Percentiles rank a stretch among this genome's conserved stretches.
These are phyloP conservation scores for Arrhamphus sclerolepis DNA, from an alignment of 2,797 vertebrate species.

Conservation along the genomic window DNA sequence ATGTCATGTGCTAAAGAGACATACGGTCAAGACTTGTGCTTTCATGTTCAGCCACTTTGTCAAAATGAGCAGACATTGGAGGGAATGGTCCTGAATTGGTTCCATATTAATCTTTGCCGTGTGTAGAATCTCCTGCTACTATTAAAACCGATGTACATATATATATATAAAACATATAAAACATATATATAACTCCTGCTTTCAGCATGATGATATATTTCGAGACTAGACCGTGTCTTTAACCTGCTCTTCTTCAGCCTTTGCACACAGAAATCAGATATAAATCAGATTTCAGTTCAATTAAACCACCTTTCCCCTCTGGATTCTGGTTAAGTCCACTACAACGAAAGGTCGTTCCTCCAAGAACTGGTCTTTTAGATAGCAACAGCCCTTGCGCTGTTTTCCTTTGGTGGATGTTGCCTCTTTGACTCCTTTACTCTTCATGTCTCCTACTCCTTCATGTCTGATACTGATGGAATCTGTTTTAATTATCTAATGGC, in stretches of 20 bases:
- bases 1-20: conserved; percentile 17
- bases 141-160: background rate
- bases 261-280: conserved; percentile 35
- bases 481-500: conserved; percentile 74
- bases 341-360: conserved; percentile 65
- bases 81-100: conserved; percentile 21
- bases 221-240: background rate
- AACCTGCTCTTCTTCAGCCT: conserved; percentile 7
- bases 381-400: conserved; percentile 53
- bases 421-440: conserved; percentile 29
- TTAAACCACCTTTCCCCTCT: conserved; percentile 52
- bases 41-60: conserved; percentile 31
- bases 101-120: background rate
- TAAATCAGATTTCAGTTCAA: conserved; percentile 59
- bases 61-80: conserved; percentile 24
- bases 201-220: too few relatives aligned
- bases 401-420: conserved; percentile 53
- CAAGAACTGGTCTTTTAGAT: conserved; percentile 70
- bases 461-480: conserved; percentile 58
- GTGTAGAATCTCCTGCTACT: background rate
- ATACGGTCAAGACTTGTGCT: conserved; percentile 19
- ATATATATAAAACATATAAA: too few relatives aligned
- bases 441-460: conserved; percentile 36
- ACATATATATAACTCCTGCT: background rate
- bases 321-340: conserved; percentile 60